phyloP scores from a whole-genome alignment of 37 sponge, comb jelly and placozoan species.

The Petrosia ficiformis region DNA sequence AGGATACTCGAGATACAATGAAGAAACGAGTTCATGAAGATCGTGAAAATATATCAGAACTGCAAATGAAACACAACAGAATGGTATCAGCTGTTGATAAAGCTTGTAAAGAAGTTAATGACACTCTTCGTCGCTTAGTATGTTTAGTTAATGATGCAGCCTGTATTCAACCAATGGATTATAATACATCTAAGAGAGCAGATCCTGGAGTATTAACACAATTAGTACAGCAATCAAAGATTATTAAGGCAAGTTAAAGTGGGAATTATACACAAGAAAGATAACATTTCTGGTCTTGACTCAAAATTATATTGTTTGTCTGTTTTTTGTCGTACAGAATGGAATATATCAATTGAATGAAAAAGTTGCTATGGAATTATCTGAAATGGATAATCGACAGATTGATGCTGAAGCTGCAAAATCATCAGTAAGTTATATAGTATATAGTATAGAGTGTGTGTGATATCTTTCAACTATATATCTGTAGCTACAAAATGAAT shows the following conservation, averaged over 20 bases:
- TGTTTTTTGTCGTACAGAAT: too few species aligned
- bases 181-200: slow-evolving; percentile 47
- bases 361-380: slow-evolving; percentile 16
- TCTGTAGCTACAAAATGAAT: too few species aligned
- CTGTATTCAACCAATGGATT: slow-evolving; percentile 30
- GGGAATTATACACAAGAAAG: too few species aligned
- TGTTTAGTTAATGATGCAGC: slow-evolving; percentile 47
- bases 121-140: slow-evolving; percentile 43
- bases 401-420: slow-evolving; percentile 21
- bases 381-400: slow-evolving; percentile 22
- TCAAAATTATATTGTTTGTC: too few species aligned
- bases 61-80: slow-evolving; percentile 69
- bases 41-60: slow-evolving; percentile 18
- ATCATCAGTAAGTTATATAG: slow-evolving; percentile 22
- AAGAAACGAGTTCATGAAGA: slow-evolving; percentile 11
- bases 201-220: slow-evolving; percentile 44
- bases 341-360: slow-evolving; percentile 8
- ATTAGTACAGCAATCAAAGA: slow-evolving; percentile 27
- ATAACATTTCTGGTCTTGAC: too few species aligned
- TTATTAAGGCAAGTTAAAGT: slow-evolving; percentile 20
- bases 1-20: slow-evolving; percentile 24
- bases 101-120: slow-evolving; percentile 38
- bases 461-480: too few species aligned
- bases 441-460: too few species aligned
- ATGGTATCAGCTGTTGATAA: slow-evolving; percentile 32